A percentile compares a stretch with the other conserved stretches of the same genome.
Conservation (phyloP, 1,140 invertebrate genomes). For the Stegodyphus mimosarum region DNA sequence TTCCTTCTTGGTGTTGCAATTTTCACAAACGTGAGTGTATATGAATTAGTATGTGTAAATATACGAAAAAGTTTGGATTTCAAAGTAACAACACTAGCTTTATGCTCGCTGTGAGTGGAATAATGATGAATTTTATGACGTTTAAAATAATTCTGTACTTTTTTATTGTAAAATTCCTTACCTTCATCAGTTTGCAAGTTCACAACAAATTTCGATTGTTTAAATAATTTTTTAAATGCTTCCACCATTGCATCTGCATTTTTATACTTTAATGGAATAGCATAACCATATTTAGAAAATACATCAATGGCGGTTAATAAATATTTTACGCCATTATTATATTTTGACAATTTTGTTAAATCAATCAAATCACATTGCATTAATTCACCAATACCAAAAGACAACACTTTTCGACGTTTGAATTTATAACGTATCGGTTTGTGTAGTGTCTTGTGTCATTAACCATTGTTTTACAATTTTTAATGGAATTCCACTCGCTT, state of each 20-base stretch:
- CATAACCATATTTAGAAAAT: not conserved
- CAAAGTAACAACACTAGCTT: constrained; percentile 70
- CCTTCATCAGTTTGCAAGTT: constrained; percentile 59
- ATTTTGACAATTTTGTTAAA: not conserved
- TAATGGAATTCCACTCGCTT: too few relatives aligned
- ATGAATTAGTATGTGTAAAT: constrained; percentile 67
- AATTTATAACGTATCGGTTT: not conserved
- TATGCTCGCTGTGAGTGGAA: constrained; percentile 66
- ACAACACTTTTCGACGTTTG: not conserved
- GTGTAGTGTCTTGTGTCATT: constrained; percentile 16
- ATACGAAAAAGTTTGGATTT: constrained; percentile 69
- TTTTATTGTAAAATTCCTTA: constrained; percentile 54
- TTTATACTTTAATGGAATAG: constrained; percentile 51
- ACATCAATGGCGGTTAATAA: not conserved
- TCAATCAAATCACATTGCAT: constrained; percentile 14
- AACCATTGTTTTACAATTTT: constrained; percentile 52
- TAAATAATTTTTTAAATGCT: constrained; percentile 57
- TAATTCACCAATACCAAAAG: not conserved
- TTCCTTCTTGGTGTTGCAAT: too few relatives aligned
- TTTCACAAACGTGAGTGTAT: too few relatives aligned
- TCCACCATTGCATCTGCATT: constrained; percentile 63
- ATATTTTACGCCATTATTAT: constrained; percentile 3
- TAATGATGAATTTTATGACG: constrained; percentile 69
- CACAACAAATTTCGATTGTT: not conserved
- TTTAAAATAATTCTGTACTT: constrained; percentile 65